A percentile compares a stretch with the other conserved stretches of the same genome.
These are phyloP conservation scores for Mythimna lalbum DNA, from an alignment of 2,888 invertebrate species.

Conservation along the genomic window DNA sequence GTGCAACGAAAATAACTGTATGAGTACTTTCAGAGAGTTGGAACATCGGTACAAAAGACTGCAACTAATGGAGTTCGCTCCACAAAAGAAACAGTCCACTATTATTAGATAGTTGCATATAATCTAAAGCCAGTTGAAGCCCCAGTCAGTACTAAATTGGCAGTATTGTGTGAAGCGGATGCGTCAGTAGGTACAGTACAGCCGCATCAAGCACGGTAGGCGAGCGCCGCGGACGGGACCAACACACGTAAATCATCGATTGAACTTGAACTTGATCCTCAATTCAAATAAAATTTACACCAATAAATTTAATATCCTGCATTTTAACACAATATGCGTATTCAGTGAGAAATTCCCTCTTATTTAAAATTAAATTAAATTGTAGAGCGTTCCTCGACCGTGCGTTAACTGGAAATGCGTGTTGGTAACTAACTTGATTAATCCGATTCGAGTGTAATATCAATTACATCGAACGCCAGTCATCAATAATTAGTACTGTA, in stretches of 20 bases:
- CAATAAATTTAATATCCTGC: slow-evolving; percentile 8
- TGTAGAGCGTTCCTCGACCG: too few relatives aligned
- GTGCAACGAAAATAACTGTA: not conserved
- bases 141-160: slow-evolving; percentile 33
- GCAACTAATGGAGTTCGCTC: not conserved
- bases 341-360: not conserved
- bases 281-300: not conserved
- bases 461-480: not conserved
- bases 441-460: not conserved
- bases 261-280: too few relatives aligned
- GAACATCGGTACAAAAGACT: not conserved
- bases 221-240: not conserved
- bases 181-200: slow-evolving; percentile 9
- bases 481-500: not conserved
- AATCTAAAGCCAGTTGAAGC: slow-evolving; percentile 15
- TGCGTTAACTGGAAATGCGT: not conserved
- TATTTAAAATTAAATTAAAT: too few relatives aligned
- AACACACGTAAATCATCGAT: not conserved
- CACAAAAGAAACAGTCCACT: slow-evolving; percentile 3
- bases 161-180: slow-evolving; percentile 41
- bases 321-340: not conserved
- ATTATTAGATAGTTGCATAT: slow-evolving; percentile 38
- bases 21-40: not conserved
- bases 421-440: not conserved
- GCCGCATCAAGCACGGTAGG: not conserved